These are phyloP conservation scores for Acanthaster planci DNA, from an alignment of 35 echinoderm and acorn worm genomes.

Conservation along the genomic window DNA sequence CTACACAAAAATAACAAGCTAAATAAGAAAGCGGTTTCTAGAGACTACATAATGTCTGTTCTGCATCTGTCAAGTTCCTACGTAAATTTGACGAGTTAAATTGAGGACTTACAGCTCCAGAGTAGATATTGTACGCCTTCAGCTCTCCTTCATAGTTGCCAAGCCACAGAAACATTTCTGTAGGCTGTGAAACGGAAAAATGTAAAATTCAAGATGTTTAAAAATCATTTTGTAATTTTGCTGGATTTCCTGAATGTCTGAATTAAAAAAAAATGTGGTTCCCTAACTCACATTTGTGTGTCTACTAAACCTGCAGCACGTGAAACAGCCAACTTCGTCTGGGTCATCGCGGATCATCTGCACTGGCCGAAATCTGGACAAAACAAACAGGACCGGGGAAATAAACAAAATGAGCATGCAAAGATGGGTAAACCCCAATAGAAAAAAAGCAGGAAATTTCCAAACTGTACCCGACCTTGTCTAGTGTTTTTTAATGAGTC, in stretches of 20 bases:
- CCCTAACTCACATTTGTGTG: conserved; percentile 63
- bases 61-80: too few relatives aligned
- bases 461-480: too few relatives aligned
- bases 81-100: too few relatives aligned
- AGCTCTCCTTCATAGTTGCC: conserved; percentile 92
- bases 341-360: conserved; percentile 82
- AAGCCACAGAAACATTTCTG: conserved; percentile 66
- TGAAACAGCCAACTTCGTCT: conserved; percentile 93
- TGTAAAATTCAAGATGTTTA: background rate
- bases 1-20: too few relatives aligned
- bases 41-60: too few relatives aligned
- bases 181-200: conserved; percentile 60
- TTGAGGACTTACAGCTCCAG: conserved; percentile 69
- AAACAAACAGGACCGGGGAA: background rate
- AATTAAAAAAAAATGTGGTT: too few relatives aligned
- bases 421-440: background rate
- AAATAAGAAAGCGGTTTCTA: too few relatives aligned
- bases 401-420: background rate
- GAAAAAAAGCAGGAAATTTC: background rate
- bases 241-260: background rate
- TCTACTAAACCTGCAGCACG: conserved; percentile 87
- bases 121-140: conserved; percentile 84
- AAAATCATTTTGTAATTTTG: background rate
- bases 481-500: too few relatives aligned
- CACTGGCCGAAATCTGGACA: conserved; percentile 75